phyloP scores from a whole-genome alignment of 1,140 invertebrate genomes.

The Linepithema humile region DNA sequence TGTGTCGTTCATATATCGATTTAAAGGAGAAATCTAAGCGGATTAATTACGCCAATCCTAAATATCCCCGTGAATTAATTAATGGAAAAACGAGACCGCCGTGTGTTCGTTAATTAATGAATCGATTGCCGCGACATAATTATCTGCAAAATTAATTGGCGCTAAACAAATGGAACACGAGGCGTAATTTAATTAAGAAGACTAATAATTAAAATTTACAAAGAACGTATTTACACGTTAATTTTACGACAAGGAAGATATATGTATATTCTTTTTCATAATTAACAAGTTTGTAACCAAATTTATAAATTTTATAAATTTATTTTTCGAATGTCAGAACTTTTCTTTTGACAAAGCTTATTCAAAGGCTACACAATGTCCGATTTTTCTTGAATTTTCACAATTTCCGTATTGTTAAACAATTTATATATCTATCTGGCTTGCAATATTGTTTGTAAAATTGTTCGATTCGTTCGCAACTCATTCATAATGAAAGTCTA shows the following conservation, averaged over 20 bases:
- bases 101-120: constrained; percentile 41
- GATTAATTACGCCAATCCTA: constrained; percentile 39
- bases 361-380: neutral
- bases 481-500: constrained; percentile 5
- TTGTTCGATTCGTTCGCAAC: neutral
- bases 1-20: neutral
- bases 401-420: neutral
- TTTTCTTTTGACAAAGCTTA: neutral
- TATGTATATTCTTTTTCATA: neutral
- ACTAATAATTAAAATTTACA: constrained; percentile 44
- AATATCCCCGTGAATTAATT: constrained; percentile 45
- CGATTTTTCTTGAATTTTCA: neutral
- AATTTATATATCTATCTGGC: neutral
- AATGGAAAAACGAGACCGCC: constrained; percentile 45
- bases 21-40: constrained; percentile 39
- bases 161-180: constrained; percentile 34
- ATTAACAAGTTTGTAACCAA: neutral
- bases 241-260: neutral
- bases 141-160: constrained; percentile 48
- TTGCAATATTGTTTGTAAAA: neutral
- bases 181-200: constrained; percentile 56
- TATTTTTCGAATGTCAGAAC: neutral
- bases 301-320: neutral
- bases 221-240: constrained; percentile 4
- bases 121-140: constrained; percentile 39